Evolutionary conservation across 2,797 vertebrate genomes (phyloP).

Genomic region (Propithecus deckenii): DNA sequence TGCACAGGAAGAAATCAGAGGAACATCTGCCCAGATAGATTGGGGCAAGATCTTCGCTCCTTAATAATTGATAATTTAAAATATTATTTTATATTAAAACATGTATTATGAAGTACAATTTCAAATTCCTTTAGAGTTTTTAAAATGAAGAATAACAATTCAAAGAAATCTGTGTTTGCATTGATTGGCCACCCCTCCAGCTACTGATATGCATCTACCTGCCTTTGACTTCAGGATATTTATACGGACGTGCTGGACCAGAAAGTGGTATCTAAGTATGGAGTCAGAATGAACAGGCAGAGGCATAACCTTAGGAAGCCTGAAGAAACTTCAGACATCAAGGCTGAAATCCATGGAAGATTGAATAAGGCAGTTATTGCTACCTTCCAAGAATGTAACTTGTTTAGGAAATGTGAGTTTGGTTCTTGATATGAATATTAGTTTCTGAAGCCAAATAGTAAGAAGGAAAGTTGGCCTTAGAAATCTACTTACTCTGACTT

Average conservation of each 20-base stretch:
- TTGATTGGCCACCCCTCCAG: not conserved
- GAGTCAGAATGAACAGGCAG: not conserved
- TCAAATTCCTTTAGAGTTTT: not conserved
- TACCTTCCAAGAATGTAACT: not conserved
- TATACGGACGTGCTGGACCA: not conserved
- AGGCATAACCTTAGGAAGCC: not conserved
- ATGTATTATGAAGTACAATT: not conserved
- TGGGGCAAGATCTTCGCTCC: not conserved
- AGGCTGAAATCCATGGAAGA: not conserved
- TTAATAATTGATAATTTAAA: not conserved
- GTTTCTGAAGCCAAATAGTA: not conserved
- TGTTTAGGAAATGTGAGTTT: not conserved
- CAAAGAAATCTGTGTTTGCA: constrained; percentile 6
- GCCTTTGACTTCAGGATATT: not conserved
- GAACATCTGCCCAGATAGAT: not conserved
- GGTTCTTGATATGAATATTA: not conserved
- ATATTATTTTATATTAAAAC: constrained; percentile 22
- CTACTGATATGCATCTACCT: not conserved
- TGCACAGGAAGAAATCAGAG: not conserved
- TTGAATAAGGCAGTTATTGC: not conserved
- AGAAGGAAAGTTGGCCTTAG: not conserved
- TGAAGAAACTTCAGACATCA: not conserved
- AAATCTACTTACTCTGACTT: not conserved
- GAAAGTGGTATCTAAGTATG: not conserved
- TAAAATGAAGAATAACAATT: not conserved